Evolutionary conservation across 2,113 vertebrate species (phyloP).

Genomic region (Prolemur simus): DNA sequence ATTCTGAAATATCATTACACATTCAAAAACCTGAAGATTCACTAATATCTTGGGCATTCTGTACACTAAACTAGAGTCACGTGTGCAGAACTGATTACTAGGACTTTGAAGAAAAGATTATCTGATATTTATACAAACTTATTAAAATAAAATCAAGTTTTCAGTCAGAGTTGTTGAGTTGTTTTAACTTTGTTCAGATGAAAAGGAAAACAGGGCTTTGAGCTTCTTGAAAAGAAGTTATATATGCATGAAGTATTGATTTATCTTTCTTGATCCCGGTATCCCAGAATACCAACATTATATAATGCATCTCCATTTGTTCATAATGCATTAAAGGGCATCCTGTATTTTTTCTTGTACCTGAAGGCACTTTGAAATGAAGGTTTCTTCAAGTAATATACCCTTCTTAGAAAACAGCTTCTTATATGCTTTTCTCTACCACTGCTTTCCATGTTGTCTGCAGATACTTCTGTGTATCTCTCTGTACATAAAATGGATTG

Average conservation of each 20-base stretch:
- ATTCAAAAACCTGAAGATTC: background rate
- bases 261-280: constrained; percentile 21
- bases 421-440: background rate
- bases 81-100: background rate
- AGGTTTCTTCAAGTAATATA: background rate
- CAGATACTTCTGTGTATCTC: background rate
- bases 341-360: constrained; percentile 1
- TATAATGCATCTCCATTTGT: constrained; percentile 25
- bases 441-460: background rate
- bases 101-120: background rate
- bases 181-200: constrained; percentile 23
- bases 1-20: background rate
- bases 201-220: constrained; percentile 41
- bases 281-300: background rate
- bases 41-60: background rate
- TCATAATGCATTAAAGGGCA: constrained; percentile 54
- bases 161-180: background rate
- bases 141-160: constrained; percentile 47
- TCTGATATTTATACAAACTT: background rate
- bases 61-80: background rate
- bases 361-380: constrained; percentile 16
- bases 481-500: background rate
- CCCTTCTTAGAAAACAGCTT: background rate
- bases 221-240: constrained; percentile 36
- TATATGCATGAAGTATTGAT: constrained; percentile 37